These are phyloP conservation scores for Liopterus haemorrhoidalis DNA, from an alignment of 2,888 invertebrate genomes.

Conservation along the genomic window DNA sequence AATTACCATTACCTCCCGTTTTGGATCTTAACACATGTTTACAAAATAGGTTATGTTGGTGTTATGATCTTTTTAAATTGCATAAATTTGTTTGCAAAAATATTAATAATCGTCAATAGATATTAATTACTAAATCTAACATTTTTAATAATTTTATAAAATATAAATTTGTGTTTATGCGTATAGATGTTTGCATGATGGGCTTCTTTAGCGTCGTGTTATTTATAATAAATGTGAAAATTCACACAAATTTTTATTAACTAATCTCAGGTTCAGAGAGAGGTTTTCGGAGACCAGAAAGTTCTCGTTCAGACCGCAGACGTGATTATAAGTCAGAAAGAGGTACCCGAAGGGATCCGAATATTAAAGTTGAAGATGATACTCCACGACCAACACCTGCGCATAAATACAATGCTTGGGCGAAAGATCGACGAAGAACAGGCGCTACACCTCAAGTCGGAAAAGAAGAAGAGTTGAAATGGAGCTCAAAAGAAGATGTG, in stretches of 20 bases:
- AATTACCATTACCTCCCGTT: too few species aligned
- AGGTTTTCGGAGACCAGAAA: slow-evolving; percentile 13
- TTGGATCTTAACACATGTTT: too few species aligned
- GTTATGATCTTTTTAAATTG: too few species aligned
- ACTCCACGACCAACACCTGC: slow-evolving; percentile 82
- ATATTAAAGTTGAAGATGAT: slow-evolving; percentile 53
- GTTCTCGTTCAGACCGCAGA: slow-evolving; percentile 25
- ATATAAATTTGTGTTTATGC: not conserved
- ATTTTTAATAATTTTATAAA: slow-evolving; percentile 6
- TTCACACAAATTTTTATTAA: too few species aligned
- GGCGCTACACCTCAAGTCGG: slow-evolving; percentile 57
- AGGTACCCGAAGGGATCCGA: slow-evolving; percentile 33
- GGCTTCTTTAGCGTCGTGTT: slow-evolving; percentile 12
- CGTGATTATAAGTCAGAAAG: slow-evolving; percentile 16
- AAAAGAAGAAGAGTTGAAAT: slow-evolving; percentile 53
- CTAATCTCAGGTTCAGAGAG: slow-evolving; percentile 11
- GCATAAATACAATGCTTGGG: slow-evolving; percentile 79
- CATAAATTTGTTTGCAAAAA: slow-evolving; percentile 28
- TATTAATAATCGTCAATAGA: slow-evolving; percentile 33
- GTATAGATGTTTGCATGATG: slow-evolving; percentile 7
- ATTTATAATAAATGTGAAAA: too few species aligned
- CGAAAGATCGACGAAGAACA: slow-evolving; percentile 58
- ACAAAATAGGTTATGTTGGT: too few species aligned
- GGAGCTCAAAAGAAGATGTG: slow-evolving; percentile 65
- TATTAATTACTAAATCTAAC: too few species aligned